Base-by-base conservation (phyloP, 2,797 vertebrate species). In the Silurus aristotelis region DNA sequence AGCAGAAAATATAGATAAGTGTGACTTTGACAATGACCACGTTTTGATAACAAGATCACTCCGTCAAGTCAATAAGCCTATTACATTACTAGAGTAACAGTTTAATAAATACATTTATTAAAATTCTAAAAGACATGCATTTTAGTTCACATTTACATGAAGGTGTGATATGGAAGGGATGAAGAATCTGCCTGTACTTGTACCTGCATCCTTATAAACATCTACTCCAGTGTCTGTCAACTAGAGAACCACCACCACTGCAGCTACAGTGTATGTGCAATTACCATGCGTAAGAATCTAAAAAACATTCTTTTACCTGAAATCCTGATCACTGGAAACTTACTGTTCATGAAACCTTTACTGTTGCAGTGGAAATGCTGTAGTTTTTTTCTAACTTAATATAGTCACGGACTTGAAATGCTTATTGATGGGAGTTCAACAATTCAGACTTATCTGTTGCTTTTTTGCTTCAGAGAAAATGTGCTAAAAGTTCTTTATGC, bases 21-120 rank as follows among this genome's bases (percentile, higher is more conserved):
- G 48, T 52, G 1, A 52, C 48, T 52, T 10, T 52, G 48, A 52
- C 48, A 52, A 52, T 52, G 48, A 52, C 10, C 6, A 52, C 6
- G 10, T 52, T 52, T 52, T 52, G 48, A 52, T 52, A 52, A 10
- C 48, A 52, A 52, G 48, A 38, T 38, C 3, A 38, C 38, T 38
- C 38, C 31, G 31, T 52, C 48, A 52, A 19, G 13, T 27, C 66
- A 15, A 10, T 68, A 19, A 38, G 15, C 27, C 25, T 25, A 64
- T n/a, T 6, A 15, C 66, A 19, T 19, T 14, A 52, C 70, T 12
- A n/a, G n/a, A n/a, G n/a, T n/a, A 46, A 73, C 14, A 12, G 27
- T 64, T 25, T 66, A 83, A 60, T 83, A 72, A 67, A 77, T 56
- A 84, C 15, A 55, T 84, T 76, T 76, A 76, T 84, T 76, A 22